Evolutionary conservation across 2,113 vertebrate genomes (phyloP).

Genomic region (Pterophyllum scalare): DNA sequence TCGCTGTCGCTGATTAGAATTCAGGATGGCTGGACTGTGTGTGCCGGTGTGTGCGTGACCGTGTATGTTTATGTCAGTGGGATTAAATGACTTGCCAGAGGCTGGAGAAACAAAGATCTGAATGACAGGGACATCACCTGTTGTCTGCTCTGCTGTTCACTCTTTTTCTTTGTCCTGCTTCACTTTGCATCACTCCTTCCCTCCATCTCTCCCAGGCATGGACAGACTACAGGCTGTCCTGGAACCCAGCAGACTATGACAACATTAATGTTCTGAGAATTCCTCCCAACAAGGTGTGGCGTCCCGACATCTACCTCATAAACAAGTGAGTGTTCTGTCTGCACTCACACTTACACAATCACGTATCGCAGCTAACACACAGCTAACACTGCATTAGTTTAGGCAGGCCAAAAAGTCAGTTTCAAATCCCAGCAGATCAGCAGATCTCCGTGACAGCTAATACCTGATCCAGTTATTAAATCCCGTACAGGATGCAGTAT

Average conservation of each 20-base stretch:
- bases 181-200: background rate
- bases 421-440: no score
- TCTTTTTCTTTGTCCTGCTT: background rate
- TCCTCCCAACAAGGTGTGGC: conserved; percentile 84
- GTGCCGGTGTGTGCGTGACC: conserved; percentile 13
- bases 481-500: no score
- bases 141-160: background rate
- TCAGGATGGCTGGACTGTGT: conserved; percentile 14
- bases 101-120: background rate
- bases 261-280: conserved; percentile 83
- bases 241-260: conserved; percentile 83
- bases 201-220: conserved; percentile 76
- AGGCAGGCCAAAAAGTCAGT: rapidly evolving
- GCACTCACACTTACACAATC: background rate
- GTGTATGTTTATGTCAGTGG: background rate
- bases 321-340: conserved; percentile 85
- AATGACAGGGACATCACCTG: conserved; percentile 11
- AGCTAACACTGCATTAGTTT: background rate
- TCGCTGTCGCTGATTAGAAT: conserved; percentile 33
- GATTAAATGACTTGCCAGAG: conserved; percentile 15
- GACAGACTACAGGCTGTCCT: conserved; percentile 88
- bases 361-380: background rate
- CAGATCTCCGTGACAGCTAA: no score
- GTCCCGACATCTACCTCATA: conserved; percentile 89
- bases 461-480: no score